Base-by-base conservation (phyloP, 2,888 invertebrate species). In the Ormia ochracea region DNA sequence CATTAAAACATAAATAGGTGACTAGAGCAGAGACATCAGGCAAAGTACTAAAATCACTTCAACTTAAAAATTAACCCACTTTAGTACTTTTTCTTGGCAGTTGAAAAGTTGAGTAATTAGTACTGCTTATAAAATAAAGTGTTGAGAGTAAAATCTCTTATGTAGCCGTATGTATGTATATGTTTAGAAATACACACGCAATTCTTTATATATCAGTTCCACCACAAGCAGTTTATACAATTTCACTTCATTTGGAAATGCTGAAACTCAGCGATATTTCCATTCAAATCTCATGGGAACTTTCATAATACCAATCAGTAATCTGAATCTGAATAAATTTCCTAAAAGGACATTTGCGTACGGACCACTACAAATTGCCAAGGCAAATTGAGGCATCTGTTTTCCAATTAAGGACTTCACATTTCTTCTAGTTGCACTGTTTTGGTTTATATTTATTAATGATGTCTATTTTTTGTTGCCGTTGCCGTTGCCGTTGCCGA, bases 361-460 rank as follows among this genome's bases (percentile, higher is more conserved):
- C 21, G 48, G 23, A 65, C 41, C 10, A n/a, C n/a, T n/a, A 74
- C 65, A 58, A 74, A 74, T 74, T 66, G 58, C 9, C 23, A 33
- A 23, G 31, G 19, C 66, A 38, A 66, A 74, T 58, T 50, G 26
- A 74, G 58, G 66, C 50, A 66, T 74, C 48, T 65, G 65, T 38
- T 58, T 74, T 56, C 28, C 26, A 48, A 28, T 45, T 28, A 7
- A 21, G 65, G 56, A 31, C 66, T 58, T 48, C 19, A 5, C 31
- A 41, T 58, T 48, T 56, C 14, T 48, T 31, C 12, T 14, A n/a
- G 38, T 14, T 41, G 33, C n/a, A 19, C 54, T 14, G 36, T 56
- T 78, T 66, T 66, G 66, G 78, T 33, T 68, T 50, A 50, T 73
- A 61, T n/a, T n/a, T n/a, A n/a, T 54, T 78, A 78, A 78, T 73